Percentiles rank a stretch among this genome's conserved stretches.
phyloP scores from a whole-genome alignment of 2,888 invertebrate genomes.

The Criorhina ranunculi region DNA sequence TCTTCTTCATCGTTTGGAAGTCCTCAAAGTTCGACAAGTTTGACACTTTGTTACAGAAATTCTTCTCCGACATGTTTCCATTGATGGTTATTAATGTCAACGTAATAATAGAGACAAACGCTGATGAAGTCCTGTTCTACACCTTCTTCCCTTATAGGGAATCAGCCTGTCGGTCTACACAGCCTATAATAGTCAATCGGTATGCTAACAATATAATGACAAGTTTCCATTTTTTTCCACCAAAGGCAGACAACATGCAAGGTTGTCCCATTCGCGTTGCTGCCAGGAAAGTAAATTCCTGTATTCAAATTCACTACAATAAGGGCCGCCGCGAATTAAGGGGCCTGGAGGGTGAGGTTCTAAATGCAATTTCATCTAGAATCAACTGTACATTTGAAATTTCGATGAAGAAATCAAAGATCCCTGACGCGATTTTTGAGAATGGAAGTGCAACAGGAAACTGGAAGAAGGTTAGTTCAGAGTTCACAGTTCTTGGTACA shows the following conservation, averaged over 20 bases:
- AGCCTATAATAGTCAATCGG: not conserved
- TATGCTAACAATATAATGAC: not conserved
- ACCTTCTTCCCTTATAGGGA: constrained; percentile 21
- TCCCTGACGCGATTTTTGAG: no score
- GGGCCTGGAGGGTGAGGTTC: constrained; percentile 20
- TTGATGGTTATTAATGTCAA: constrained; percentile 10
- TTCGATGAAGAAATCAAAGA: not conserved
- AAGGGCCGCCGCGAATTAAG: not conserved
- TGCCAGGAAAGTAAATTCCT: constrained; percentile 1
- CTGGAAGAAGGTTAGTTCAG: no score
- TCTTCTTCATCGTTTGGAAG: constrained; percentile 22
- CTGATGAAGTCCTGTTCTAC: constrained; percentile 5
- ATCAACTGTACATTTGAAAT: constrained; percentile 13
- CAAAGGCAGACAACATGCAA: constrained; percentile 19
- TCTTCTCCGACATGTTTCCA: constrained; percentile 5
- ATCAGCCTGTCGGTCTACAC: constrained; percentile 13
- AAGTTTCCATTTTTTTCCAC: not conserved
- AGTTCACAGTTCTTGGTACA: no score
- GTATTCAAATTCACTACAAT: not conserved
- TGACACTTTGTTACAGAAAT: not conserved
- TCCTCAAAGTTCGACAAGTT: not conserved
- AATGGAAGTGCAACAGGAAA: no score
- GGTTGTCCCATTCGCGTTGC: constrained; percentile 22
- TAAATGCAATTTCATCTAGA: not conserved
- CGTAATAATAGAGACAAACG: not conserved